Conservation (phyloP, 2,888 invertebrate genomes). For the Syrphus vitripennis region DNA sequence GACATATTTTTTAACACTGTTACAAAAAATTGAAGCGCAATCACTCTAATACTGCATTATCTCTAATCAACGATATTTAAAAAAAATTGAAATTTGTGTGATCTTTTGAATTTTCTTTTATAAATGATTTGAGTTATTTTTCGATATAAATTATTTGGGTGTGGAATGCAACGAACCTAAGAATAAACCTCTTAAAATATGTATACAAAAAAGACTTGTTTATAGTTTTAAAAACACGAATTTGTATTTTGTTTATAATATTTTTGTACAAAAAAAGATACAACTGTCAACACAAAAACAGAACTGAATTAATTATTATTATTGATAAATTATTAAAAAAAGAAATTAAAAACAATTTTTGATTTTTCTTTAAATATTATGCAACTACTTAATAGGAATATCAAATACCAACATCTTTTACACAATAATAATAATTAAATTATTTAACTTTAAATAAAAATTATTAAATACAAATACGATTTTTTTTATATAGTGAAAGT, state of each 20-base stretch:
- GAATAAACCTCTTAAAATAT: neutral
- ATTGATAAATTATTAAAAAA: slow-evolving; percentile 12
- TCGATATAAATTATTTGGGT: too few species aligned
- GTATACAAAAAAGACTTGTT: neutral
- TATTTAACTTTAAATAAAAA: slow-evolving; percentile 25
- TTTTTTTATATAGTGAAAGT: neutral
- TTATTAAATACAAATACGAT: neutral
- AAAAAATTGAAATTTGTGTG: too few species aligned
- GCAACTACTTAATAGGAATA: slow-evolving; percentile 62
- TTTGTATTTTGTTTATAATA: slow-evolving; percentile 50
- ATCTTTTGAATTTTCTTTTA: too few species aligned
- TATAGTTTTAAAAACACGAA: slow-evolving; percentile 28
- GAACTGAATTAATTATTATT: neutral
- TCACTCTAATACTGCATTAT: too few species aligned
- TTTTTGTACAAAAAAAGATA: slow-evolving; percentile 38
- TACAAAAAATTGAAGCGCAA: too few species aligned
- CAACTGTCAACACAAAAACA: slow-evolving; percentile 20
- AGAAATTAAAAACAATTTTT: slow-evolving; percentile 38
- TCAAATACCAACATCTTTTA: slow-evolving; percentile 56
- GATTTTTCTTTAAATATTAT: slow-evolving; percentile 26
- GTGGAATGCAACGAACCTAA: neutral
- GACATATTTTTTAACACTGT: too few species aligned
- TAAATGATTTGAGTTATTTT: too few species aligned
- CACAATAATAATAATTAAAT: slow-evolving; percentile 29
- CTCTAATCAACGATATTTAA: too few species aligned